These are phyloP conservation scores for Galago senegalensis DNA, from an alignment of 2,797 vertebrate species.

Conservation along the genomic window DNA sequence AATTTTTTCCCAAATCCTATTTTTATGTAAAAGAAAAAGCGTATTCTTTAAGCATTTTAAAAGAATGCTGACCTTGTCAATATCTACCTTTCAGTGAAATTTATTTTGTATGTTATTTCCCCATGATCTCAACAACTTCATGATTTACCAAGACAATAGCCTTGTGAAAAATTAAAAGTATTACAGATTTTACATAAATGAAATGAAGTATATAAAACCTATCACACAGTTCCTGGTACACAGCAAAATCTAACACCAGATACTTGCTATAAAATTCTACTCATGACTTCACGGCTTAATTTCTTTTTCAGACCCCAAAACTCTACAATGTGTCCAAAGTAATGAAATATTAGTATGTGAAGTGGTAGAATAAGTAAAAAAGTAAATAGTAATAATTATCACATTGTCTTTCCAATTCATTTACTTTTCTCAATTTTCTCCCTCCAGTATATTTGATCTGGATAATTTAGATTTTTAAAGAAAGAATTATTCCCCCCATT, in stretches of 20 bases:
- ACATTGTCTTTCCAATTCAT: background rate
- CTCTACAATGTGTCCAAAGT: background rate
- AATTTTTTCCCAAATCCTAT: background rate
- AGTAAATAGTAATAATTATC: background rate
- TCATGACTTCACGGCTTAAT: background rate
- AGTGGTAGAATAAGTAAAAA: conserved; percentile 12
- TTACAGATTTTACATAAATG: background rate
- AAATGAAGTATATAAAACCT: background rate
- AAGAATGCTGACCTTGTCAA: background rate
- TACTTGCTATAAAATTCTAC: background rate
- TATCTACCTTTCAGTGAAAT: background rate
- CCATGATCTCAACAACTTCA: background rate
- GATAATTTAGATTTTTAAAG: background rate
- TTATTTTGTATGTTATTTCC: background rate
- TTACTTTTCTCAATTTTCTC: background rate
- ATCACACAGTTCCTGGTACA: background rate
- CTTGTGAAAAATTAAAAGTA: background rate
- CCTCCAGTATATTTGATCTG: background rate
- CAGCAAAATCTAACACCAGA: conserved; percentile 11
- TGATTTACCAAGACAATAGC: background rate
- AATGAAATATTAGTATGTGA: background rate
- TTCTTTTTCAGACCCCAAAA: background rate
- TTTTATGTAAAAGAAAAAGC: conserved; percentile 2
- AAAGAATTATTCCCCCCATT: conserved; percentile 12
- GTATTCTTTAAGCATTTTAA: background rate